These are phyloP conservation scores for Riparia riparia DNA, from an alignment of 2,113 vertebrate genomes.

Conservation along the genomic window DNA sequence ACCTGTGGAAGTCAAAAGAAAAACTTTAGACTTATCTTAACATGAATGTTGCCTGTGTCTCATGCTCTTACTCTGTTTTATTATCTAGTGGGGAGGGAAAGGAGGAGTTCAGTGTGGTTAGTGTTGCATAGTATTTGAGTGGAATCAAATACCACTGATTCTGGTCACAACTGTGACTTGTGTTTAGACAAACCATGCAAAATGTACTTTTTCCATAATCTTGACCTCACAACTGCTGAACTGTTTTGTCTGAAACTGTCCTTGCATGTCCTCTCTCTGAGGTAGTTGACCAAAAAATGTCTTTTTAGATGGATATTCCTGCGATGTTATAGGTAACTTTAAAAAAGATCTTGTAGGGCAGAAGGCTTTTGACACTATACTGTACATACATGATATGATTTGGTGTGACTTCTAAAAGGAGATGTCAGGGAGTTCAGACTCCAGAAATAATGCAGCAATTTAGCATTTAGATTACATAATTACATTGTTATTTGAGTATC, in stretches of 20 bases:
- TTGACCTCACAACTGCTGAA: background rate
- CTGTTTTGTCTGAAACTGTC: background rate
- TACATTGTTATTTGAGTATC: background rate
- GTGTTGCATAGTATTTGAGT: background rate
- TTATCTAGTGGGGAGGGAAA: background rate
- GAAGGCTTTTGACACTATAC: background rate
- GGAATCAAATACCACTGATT: background rate
- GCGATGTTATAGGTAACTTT: background rate
- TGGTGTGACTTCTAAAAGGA: background rate
- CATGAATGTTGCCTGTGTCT: background rate
- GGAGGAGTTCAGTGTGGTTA: background rate
- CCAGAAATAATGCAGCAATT: background rate
- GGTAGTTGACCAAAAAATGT: background rate
- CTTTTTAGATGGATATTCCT: background rate
- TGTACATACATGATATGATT: background rate
- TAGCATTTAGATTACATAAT: background rate
- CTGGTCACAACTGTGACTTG: background rate
- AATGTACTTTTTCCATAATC: background rate
- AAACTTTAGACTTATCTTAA: background rate
- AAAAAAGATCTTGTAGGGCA: background rate
- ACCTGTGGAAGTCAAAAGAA: background rate
- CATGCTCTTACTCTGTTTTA: background rate
- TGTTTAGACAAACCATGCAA: background rate
- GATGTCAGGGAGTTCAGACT: background rate
- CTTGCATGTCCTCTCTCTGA: background rate